Evolutionary conservation across 2,888 invertebrate species (phyloP), one percentile per base, ranked within the genome.

Genomic region (Pocota personata): DNA sequence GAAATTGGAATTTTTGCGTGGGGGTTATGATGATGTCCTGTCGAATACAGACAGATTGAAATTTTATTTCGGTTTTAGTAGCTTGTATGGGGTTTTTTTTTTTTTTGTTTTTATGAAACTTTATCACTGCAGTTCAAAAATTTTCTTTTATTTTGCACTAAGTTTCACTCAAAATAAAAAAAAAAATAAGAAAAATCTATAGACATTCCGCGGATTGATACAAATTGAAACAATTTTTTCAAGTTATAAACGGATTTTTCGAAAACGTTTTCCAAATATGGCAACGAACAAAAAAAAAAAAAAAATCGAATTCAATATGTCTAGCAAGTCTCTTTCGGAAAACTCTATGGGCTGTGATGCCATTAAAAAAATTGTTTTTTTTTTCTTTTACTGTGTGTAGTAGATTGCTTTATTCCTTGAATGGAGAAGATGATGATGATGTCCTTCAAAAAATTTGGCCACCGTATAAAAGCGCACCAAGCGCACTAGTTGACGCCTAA

Each of bases 401-500:
- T 80, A 80, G 52, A 37, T 82, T 86, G 86, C 72, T 86, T 86
- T 86, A 86, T 86, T 82, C 86, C 86, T 86, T 86, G 82, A 86
- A 86, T 86, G 87, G 82, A 80, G 79, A 82, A 77, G 78, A 87
- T 87, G 87, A 82, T 82, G 87, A 87, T 87, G 87, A 82, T 87
- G 87, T 87, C 87, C 87, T 87, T 87, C 87, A 87, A 87, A 82
- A 87, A 82, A 82, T 87, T 77, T 82, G 87, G 89, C 89, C 90
- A 91, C 90, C 88, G 89, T 89, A 89, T 89, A 90, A 91, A 90
- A 92, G 92, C 92, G 91, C 91, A 92, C 92, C 92, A 92, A 92
- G 92, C 92, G 92, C 92, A 92, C 93, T 93, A 93, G 92, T 93
- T 93, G 92, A 93, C 93, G 92, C 93, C 93, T 92, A 93, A 93